Evolutionary conservation across 2,113 vertebrate genomes (phyloP).

Genomic region (Sapajus apella): DNA sequence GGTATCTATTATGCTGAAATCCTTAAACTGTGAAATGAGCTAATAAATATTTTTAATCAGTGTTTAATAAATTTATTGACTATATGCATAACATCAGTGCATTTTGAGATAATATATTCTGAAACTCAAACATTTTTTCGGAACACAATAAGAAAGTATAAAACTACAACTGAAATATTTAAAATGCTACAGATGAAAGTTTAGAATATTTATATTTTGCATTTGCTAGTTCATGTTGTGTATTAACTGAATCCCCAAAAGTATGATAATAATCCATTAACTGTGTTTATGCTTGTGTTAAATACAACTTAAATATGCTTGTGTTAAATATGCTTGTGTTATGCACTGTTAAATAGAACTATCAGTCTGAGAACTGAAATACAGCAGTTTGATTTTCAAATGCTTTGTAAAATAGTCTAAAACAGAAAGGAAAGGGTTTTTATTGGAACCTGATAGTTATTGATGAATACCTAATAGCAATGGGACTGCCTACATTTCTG

Average conservation of each 20-base stretch:
- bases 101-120: constrained; percentile 10
- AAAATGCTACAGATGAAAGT: neutral
- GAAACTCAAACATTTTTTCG: constrained; percentile 40
- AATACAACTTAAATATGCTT: neutral
- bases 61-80: neutral
- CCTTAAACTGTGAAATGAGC: neutral
- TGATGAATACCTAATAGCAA: constrained; percentile 63
- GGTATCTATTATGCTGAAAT: neutral
- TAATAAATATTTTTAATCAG: constrained; percentile 24
- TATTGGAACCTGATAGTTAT: constrained; percentile 60
- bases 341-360: neutral
- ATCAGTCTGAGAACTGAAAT: constrained; percentile 27
- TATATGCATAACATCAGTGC: neutral
- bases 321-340: neutral
- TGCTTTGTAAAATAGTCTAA: neutral
- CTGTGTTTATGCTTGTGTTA: neutral
- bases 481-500: constrained; percentile 54
- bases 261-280: neutral
- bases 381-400: constrained; percentile 41
- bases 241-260: constrained; percentile 29
- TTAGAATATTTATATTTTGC: constrained; percentile 7
- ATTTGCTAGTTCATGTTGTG: constrained; percentile 4
- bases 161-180: constrained; percentile 32
- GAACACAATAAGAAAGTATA: constrained; percentile 13
- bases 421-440: constrained; percentile 44